These are phyloP conservation scores for Ceramica pisi DNA, from an alignment of 2,888 invertebrate species.

Conservation along the genomic window DNA sequence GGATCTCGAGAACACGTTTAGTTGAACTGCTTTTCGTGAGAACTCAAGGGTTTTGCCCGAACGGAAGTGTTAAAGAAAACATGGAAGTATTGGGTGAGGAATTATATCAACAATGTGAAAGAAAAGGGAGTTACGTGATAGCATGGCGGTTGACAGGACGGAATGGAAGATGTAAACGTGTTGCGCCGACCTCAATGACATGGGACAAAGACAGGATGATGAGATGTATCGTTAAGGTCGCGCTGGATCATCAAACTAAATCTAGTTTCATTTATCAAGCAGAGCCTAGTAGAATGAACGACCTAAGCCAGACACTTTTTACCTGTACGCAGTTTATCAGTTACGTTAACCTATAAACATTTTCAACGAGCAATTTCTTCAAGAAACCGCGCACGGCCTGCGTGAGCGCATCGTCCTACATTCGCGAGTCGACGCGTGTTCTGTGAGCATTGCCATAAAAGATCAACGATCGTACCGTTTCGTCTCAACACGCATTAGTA, in stretches of 20 bases:
- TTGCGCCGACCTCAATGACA: background rate
- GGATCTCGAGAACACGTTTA: conserved; percentile 16
- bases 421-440: conserved; percentile 60
- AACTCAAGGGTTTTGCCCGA: background rate
- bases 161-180: background rate
- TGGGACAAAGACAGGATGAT: background rate
- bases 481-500: conserved; percentile 54
- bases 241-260: background rate
- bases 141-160: too few species aligned
- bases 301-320: conserved; percentile 13
- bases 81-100: too few species aligned
- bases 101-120: too few species aligned
- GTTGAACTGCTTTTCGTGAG: background rate
- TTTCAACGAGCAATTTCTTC: conserved; percentile 52
- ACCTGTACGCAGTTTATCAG: conserved; percentile 18
- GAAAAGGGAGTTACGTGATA: too few species aligned
- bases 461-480: conserved; percentile 53
- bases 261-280: background rate
- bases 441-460: conserved; percentile 66
- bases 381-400: conserved; percentile 55
- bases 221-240: background rate
- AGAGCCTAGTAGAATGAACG: background rate
- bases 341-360: conserved; percentile 39
- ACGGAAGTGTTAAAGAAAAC: too few species aligned
- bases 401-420: conserved; percentile 73